These are phyloP conservation scores for Cuniculus paca DNA, from an alignment of 2,797 vertebrate species.

Conservation along the genomic window DNA sequence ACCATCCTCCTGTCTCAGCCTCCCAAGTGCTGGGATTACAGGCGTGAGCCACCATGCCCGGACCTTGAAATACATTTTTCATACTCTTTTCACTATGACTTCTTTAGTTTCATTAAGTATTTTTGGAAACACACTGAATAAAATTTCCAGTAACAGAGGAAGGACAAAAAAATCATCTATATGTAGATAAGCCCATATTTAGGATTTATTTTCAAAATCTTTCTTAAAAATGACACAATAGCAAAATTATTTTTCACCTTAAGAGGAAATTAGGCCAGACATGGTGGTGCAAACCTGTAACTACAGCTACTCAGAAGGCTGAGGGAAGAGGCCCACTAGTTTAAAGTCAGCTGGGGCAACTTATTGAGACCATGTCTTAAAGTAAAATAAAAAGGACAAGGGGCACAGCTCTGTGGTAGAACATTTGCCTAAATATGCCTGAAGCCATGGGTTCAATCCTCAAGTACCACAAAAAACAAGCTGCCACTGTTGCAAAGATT, in stretches of 20 bases:
- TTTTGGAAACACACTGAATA: conserved; percentile 60
- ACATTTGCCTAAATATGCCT: not conserved
- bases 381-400: not conserved
- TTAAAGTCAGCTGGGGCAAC: not conserved
- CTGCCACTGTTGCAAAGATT: no score
- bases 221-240: conserved; percentile 47
- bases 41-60: no score
- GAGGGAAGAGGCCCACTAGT: not conserved
- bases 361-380: not conserved
- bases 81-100: conserved; percentile 21
- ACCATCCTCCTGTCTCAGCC: no score
- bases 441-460: not conserved
- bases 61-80: not conserved
- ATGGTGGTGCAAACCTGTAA: not conserved
- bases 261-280: conserved; percentile 38
- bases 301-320: not conserved
- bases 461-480: not conserved
- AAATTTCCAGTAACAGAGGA: conserved; percentile 46
- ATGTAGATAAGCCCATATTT: conserved; percentile 38
- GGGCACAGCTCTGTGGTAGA: not conserved
- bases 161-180: conserved; percentile 18
- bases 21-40: no score
- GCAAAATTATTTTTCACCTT: conserved; percentile 53
- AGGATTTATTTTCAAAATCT: conserved; percentile 33
- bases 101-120: conserved; percentile 34